Evolutionary conservation across 1,140 invertebrate species (phyloP).

Genomic region (Papilio machaon): DNA sequence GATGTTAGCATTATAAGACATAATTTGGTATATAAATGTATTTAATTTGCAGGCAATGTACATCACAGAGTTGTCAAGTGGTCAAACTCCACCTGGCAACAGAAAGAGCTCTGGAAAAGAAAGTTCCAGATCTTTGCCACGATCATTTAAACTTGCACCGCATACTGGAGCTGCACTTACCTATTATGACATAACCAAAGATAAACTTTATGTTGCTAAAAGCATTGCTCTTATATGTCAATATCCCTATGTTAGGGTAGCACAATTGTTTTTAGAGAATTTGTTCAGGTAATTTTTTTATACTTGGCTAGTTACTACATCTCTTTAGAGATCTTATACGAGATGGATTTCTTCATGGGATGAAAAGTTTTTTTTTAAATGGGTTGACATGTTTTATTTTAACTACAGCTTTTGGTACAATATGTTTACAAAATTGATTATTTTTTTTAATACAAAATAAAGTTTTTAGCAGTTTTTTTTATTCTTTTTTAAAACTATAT

Average conservation of each 20-base stretch:
- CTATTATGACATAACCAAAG: constrained; percentile 96
- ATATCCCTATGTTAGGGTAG: constrained; percentile 93
- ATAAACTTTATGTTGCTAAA: constrained; percentile 97
- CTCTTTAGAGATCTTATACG: neutral
- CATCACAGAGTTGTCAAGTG: constrained; percentile 93
- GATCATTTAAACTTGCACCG: constrained; percentile 93
- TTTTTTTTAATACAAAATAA: constrained; percentile 28
- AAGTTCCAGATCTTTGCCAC: constrained; percentile 90
- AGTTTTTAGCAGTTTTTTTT: constrained; percentile 10
- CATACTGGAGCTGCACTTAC: constrained; percentile 89
- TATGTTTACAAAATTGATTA: neutral
- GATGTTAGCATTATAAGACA: neutral
- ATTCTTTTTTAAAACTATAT: constrained; percentile 39
- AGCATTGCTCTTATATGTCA: constrained; percentile 96
- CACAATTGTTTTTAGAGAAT: constrained; percentile 92
- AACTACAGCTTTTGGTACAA: too few relatives aligned
- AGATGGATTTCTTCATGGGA: too few relatives aligned
- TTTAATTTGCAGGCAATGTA: constrained; percentile 90
- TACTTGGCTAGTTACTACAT: neutral
- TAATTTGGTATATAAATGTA: neutral
- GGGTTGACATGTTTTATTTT: too few relatives aligned
- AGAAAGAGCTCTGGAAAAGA: constrained; percentile 83
- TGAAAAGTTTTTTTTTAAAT: too few relatives aligned
- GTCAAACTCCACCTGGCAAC: constrained; percentile 85
- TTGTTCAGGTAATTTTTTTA: constrained; percentile 87